Evolutionary conservation across 2,113 vertebrate genomes (phyloP).

Genomic region (Addax nasomaculatus): DNA sequence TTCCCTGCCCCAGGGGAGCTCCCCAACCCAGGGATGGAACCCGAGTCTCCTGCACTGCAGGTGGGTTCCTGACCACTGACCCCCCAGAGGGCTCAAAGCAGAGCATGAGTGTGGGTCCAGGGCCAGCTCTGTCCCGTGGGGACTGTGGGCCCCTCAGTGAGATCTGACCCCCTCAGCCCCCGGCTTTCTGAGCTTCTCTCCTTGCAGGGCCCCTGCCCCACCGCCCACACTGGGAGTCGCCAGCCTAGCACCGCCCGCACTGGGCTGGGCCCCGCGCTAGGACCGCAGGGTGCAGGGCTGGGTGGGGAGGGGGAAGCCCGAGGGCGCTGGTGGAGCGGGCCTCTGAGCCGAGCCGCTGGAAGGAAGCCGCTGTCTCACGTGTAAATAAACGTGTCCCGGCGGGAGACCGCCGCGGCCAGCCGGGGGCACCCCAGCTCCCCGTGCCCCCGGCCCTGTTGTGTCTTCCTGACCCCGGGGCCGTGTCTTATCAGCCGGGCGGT

Average conservation of each 20-base stretch:
- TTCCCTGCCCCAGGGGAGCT: background rate
- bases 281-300: rapidly evolving
- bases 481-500: no score
- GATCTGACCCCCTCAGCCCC: background rate
- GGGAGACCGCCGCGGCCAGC: background rate
- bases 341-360: background rate
- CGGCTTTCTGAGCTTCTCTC: background rate
- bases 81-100: background rate
- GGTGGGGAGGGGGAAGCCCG: background rate
- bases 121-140: background rate
- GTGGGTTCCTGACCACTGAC: background rate
- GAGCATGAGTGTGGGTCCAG: background rate
- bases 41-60: background rate
- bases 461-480: background rate
- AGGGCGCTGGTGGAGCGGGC: background rate
- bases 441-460: background rate
- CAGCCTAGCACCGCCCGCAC: rapidly evolving
- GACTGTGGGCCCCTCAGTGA: background rate
- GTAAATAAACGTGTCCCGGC: background rate
- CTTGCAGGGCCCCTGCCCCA: background rate
- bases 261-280: background rate
- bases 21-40: background rate
- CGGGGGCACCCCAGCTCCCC: background rate
- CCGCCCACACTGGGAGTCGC: background rate
- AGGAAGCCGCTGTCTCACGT: background rate